These are phyloP conservation scores for Hippocampus barbouri DNA, from an alignment of 2,113 vertebrate genomes.

Conservation along the genomic window DNA sequence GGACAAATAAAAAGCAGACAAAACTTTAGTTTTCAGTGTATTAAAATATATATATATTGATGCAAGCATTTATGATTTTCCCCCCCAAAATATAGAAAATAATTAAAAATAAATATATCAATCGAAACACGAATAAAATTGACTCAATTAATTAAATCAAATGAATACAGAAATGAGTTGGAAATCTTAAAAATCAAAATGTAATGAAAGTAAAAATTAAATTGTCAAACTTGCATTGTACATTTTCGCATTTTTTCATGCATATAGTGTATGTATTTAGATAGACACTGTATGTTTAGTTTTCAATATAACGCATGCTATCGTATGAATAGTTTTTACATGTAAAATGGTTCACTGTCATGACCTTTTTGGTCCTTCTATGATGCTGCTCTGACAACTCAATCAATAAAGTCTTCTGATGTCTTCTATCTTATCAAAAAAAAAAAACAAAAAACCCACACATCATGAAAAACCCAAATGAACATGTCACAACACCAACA, in stretches of 20 bases:
- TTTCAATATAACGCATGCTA: neutral
- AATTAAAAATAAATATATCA: neutral
- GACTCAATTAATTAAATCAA: neutral
- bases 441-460: neutral
- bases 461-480: neutral
- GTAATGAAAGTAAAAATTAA: neutral
- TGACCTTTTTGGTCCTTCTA: conserved; percentile 1
- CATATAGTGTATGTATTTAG: neutral
- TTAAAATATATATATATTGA: neutral
- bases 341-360: neutral
- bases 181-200: neutral
- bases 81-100: neutral
- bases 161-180: neutral
- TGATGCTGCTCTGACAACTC: neutral
- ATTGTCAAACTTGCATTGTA: neutral
- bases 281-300: neutral
- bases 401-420: conserved; percentile 1
- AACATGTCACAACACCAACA: neutral
- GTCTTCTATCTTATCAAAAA: neutral
- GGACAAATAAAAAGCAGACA: too few relatives aligned
- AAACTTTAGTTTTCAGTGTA: too few relatives aligned
- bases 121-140: neutral
- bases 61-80: neutral
- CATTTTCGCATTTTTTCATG: neutral
- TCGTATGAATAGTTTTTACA: neutral